Percentiles rank a stretch among this genome's conserved stretches.
Evolutionary conservation across 2,797 vertebrate genomes (phyloP).

Genomic region (Microhierax caerulescens): DNA sequence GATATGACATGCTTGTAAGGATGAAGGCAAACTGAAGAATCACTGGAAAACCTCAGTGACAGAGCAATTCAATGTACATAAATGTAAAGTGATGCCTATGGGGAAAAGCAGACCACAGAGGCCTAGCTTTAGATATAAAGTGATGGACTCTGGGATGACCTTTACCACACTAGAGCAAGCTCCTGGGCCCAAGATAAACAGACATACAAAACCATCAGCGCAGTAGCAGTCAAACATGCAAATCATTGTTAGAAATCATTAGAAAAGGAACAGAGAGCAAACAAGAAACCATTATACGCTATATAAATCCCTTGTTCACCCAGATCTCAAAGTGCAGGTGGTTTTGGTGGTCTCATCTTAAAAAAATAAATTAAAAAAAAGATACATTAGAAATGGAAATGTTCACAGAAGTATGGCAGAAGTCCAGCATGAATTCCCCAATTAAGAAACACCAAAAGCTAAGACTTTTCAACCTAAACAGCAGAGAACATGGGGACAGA

Average conservation of each 20-base stretch:
- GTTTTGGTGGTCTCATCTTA: background rate
- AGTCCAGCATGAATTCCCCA: background rate
- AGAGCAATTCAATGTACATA: fast-evolving
- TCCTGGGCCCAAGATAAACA: background rate
- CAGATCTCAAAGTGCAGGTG: background rate
- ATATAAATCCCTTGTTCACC: background rate
- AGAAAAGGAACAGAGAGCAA: background rate
- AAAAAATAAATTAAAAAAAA: background rate
- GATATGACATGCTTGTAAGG: fast-evolving
- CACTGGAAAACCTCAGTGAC: background rate
- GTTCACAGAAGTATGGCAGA: background rate
- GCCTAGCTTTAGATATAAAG: background rate
- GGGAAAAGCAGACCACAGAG: background rate
- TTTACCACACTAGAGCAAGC: background rate
- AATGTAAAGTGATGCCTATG: background rate
- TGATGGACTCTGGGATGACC: background rate
- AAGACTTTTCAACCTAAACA: background rate
- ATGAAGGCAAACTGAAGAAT: background rate
- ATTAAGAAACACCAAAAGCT: background rate
- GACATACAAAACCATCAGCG: background rate
- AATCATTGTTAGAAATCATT: background rate
- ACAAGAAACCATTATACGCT: background rate
- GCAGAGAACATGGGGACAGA: fast-evolving
- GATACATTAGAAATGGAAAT: background rate
- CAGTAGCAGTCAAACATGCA: background rate